These are phyloP conservation scores for Pelmatolapia mariae DNA, from an alignment of 2,113 vertebrate species.

Conservation along the genomic window DNA sequence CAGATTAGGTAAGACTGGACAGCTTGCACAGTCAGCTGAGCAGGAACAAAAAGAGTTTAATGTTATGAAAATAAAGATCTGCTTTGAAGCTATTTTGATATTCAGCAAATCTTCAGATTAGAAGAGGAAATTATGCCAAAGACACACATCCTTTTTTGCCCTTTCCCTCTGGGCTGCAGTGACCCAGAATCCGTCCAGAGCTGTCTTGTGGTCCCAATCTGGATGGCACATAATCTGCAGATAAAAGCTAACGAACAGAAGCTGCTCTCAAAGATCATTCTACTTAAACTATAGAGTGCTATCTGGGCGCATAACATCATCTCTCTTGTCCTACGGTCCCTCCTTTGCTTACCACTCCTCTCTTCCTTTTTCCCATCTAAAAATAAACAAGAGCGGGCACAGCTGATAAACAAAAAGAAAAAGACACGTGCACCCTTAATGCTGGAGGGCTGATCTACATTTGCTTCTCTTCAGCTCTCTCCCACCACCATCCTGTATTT, in stretches of 20 bases:
- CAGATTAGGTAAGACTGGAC: neutral
- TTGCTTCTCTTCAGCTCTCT: neutral
- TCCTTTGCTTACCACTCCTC: neutral
- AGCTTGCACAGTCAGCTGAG: neutral
- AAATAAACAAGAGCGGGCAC: conserved; percentile 49
- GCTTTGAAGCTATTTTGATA: neutral
- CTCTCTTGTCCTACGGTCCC: neutral
- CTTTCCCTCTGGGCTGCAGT: neutral
- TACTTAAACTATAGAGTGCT: neutral
- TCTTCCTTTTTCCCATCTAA: conserved; percentile 36
- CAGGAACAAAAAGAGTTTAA: neutral
- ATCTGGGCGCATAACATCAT: neutral
- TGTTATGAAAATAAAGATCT: neutral
- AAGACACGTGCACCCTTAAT: conserved; percentile 10
- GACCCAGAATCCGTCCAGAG: conserved; percentile 49
- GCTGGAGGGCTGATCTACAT: conserved; percentile 48
- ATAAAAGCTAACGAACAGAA: conserved; percentile 14
- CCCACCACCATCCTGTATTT: neutral
- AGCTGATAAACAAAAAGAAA: conserved; percentile 33
- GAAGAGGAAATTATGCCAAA: neutral
- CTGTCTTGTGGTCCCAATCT: conserved; percentile 51
- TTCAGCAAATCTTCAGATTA: neutral
- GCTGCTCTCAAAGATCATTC: neutral
- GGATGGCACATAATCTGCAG: conserved; percentile 41
- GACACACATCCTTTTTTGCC: neutral